Base-by-base conservation (phyloP, 2,888 invertebrate species). In the Brenthis daphne region DNA sequence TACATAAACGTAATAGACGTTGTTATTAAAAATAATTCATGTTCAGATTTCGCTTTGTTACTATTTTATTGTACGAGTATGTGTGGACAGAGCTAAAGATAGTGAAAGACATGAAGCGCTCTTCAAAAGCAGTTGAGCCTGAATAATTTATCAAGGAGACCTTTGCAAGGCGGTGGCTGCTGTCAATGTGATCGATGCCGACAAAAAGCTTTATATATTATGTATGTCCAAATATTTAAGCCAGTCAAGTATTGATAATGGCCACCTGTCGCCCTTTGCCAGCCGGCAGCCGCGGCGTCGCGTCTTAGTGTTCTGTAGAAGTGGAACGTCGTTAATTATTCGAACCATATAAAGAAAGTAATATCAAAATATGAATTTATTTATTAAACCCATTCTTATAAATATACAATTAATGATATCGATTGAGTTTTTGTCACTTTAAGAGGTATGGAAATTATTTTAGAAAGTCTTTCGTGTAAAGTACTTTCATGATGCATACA, bases 71-170 rank as follows among this genome's bases (percentile, higher is more conserved):
- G 37, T 37, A 37, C 6, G 33, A 33, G 33, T 33, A 6, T 37
- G 8, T 37, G 8, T 37, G 2, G 33, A 37, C 6, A 37, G 8
- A 37, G 37, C 6, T 37, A 8, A 1, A 11, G 43, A 57, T 43
- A 57, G 57, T 57, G 57, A 57, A 13, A 20, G 24, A 58, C n/a
- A 48, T n/a, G 48, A 58, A 54, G 29, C 51, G 20, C 20, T 43
- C 48, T 37, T 47, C 20, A 20, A 51, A 65, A 33, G 57, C 33
- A 37, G 51, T 53, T 20, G 20, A 50, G 14, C 13, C 20, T 65
- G 55, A 68, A 68, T 65, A 68, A 60, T 68, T 68, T 16, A 68
- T 55, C n/a, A 58, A 24, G 20, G 20, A 48, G 68, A 55, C 64
- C 57, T 64, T 55, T 37, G 64, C 4, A 37, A 64, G 58, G 48